A percentile compares a stretch with the other conserved stretches of the same genome.
Evolutionary conservation across 2,888 invertebrate genomes (phyloP).

Genomic region (Gandaritis pyraliata): DNA sequence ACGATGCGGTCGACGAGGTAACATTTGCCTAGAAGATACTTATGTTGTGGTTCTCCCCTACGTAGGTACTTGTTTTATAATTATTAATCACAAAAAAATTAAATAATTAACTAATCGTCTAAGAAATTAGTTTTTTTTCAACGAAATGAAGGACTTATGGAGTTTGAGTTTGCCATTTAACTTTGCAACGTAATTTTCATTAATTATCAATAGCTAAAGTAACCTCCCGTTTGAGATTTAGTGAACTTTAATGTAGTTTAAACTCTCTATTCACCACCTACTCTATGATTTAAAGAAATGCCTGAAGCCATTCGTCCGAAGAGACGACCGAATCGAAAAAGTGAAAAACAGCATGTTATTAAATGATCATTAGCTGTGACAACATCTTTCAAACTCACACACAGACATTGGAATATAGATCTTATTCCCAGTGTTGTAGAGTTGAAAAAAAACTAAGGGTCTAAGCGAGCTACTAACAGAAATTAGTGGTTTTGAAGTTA

Average conservation of each 20-base stretch:
- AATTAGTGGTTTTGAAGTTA: conserved; percentile 50
- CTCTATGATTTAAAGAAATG: conserved; percentile 63
- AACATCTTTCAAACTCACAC: conserved; percentile 45
- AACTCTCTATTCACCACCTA: conserved; percentile 46
- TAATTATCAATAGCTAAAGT: background rate
- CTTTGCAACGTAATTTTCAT: no score
- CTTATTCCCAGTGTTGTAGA: conserved; percentile 8
- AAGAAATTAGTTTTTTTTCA: no score
- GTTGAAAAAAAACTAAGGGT: background rate
- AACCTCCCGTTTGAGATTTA: background rate
- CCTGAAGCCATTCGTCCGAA: conserved; percentile 69
- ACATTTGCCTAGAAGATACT: no score
- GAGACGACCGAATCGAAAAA: conserved; percentile 55
- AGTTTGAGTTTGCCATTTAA: no score
- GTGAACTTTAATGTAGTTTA: background rate
- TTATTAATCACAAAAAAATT: no score
- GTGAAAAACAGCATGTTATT: conserved; percentile 68
- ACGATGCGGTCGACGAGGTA: no score
- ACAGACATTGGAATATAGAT: conserved; percentile 25
- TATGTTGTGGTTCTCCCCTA: no score
- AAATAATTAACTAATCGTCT: no score
- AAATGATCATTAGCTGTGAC: conserved; percentile 74
- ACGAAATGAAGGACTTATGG: no score
- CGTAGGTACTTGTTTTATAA: no score
- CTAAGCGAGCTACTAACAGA: conserved; percentile 18